Percentiles rank a stretch among this genome's conserved stretches.
Conservation (phyloP, 2,113 vertebrate genomes). For the Hipposideros armiger region DNA sequence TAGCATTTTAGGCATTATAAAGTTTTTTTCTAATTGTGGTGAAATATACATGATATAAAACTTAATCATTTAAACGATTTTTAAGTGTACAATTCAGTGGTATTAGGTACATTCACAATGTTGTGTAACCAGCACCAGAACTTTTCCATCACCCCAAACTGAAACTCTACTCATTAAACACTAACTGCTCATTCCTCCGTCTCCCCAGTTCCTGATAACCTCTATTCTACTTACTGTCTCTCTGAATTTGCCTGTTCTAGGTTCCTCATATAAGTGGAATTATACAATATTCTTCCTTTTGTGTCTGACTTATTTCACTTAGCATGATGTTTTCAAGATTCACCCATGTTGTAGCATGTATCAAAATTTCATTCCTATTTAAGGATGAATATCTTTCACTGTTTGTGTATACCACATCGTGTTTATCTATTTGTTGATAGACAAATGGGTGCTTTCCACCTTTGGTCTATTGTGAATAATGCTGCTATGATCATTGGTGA, state of each 20-base stretch:
- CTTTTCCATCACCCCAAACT: neutral
- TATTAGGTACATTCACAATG: neutral
- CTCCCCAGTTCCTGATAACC: neutral
- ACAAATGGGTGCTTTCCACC: neutral
- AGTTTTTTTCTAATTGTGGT: neutral
- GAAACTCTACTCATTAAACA: neutral
- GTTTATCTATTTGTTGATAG: neutral
- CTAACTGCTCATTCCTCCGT: neutral
- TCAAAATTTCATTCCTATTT: neutral
- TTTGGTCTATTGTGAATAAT: neutral
- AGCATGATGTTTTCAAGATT: neutral
- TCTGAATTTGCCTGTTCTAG: neutral
- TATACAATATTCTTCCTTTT: neutral
- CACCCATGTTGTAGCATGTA: neutral
- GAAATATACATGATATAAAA: neutral
- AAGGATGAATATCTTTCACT: neutral
- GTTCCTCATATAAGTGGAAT: neutral
- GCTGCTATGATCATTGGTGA: neutral
- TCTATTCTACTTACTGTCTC: neutral
- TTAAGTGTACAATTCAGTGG: neutral
- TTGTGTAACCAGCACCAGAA: neutral
- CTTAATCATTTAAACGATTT: neutral
- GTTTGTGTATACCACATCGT: neutral
- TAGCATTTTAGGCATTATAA: constrained; percentile 20
- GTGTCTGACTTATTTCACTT: neutral